Evolutionary conservation across 2,888 invertebrate genomes (phyloP), one percentile per base, ranked within the genome.

Genomic region (Drosophila parthenogenetica): DNA sequence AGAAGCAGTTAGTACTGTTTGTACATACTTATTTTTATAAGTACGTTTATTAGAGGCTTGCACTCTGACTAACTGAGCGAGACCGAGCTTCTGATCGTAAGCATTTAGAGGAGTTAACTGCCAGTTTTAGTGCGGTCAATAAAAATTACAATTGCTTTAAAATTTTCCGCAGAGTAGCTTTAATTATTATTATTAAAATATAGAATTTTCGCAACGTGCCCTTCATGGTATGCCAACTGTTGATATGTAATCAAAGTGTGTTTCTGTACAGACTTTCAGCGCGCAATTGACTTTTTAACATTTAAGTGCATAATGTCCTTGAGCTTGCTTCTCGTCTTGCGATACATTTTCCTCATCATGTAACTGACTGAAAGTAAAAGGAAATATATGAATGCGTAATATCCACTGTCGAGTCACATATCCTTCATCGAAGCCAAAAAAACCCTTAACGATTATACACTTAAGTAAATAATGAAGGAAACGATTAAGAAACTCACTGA

Each of bases 391-490:
- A 22, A 22, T 22, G 22, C 22, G 22, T 22, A 22, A 2, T 16
- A 25, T 58, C 62, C 58, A 48, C 48, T 71, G 70, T 76, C 73
- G 58, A 50, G 5, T 29, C 46, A 43, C 16, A 75, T 84, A 81
- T 84, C 79, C 87, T 81, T 89, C 83, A 57, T 54, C 1, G 7
- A 43, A 13, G n/a, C 3, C 76, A n/a, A 85, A 73, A 62, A 76
- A 76, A 65, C 75, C 70, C 79, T 62, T 64, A 62, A 59, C 37
- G 60, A 62, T 61, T 51, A 64, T 64, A 48, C 55, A 19, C 39
- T 35, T 48, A 76, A 71, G 61, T 69, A 64, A 68, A 65, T 65
- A 80, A 77, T 63, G 67, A 62, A 75, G 85, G 87, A 83, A 83
- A 81, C 70, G 60, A 81, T 76, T 70, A 65, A 48, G 40, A 19